A percentile compares a stretch with the other conserved stretches of the same genome.
phyloP scores from a whole-genome alignment of 2,888 invertebrate genomes.

The Mesochorus sp. region DNA sequence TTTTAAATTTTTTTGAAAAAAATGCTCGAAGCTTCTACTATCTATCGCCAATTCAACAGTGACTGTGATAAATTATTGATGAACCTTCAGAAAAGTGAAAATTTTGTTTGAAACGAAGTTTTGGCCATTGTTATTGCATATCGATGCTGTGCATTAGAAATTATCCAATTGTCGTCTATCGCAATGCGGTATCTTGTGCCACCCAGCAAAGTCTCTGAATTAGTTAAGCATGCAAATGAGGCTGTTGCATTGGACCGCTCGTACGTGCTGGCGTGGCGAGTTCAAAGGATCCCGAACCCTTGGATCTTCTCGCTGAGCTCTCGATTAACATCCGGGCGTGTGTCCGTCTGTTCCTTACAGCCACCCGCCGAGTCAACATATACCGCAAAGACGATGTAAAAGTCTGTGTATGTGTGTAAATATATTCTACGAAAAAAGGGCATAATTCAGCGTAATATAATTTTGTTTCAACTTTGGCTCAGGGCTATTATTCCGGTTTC shows the following conservation, averaged over 20 bases:
- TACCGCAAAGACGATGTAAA: conserved; percentile 2
- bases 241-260: conserved; percentile 13
- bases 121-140: not conserved
- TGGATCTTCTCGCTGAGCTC: conserved; percentile 39
- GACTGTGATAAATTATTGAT: not conserved
- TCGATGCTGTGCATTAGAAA: not conserved
- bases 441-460: conserved; percentile 39
- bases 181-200: conserved; percentile 40
- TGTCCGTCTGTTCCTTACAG: conserved; percentile 45
- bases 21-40: too few species aligned
- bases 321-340: conserved; percentile 61
- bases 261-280: conserved; percentile 47
- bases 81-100: not conserved
- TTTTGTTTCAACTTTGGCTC: conserved; percentile 14
- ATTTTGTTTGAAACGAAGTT: conserved; percentile 9
- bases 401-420: not conserved
- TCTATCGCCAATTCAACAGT: not conserved
- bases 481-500: not conserved
- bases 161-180: conserved; percentile 55
- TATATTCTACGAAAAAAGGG: not conserved
- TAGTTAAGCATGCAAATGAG: conserved; percentile 59
- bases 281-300: conserved; percentile 62
- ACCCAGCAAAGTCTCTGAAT: conserved; percentile 50
- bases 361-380: conserved; percentile 55
- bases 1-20: not conserved